These are phyloP conservation scores for Dysmachus trigonus DNA, from an alignment of 2,888 invertebrate genomes.

Conservation along the genomic window DNA sequence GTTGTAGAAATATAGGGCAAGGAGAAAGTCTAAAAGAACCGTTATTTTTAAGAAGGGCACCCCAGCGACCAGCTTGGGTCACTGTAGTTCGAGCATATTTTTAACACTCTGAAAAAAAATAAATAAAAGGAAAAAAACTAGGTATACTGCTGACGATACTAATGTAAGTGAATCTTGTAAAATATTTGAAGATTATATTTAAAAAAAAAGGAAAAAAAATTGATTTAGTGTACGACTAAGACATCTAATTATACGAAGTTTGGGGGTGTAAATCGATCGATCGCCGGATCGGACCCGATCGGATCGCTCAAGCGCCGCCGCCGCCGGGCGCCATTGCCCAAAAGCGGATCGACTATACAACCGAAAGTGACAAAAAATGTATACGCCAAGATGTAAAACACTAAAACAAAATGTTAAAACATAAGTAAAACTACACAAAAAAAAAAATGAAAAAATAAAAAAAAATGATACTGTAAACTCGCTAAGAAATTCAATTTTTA, in stretches of 20 bases:
- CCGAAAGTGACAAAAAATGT: conserved; percentile 43
- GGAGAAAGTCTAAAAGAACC: neutral
- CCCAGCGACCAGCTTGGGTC: neutral
- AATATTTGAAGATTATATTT: conserved; percentile 31
- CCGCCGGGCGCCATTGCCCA: neutral
- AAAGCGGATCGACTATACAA: conserved; percentile 1
- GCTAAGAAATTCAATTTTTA: conserved; percentile 34
- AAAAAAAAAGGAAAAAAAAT: too few species aligned
- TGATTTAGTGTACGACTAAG: neutral
- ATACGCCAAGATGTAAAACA: conserved; percentile 47
- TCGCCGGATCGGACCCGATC: neutral
- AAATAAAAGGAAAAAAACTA: neutral
- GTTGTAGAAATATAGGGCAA: neutral
- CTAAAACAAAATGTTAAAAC: conserved; percentile 32
- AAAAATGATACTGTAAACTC: conserved; percentile 5
- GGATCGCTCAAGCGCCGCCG: neutral
- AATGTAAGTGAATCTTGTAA: conserved; percentile 25
- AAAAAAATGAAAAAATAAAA: neutral
- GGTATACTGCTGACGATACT: conserved; percentile 26
- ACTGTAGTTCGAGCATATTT: conserved; percentile 10
- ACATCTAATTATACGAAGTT: conserved; percentile 25
- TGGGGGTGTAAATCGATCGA: neutral
- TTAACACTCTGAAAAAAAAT: conserved; percentile 1
- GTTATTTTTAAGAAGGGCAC: neutral
- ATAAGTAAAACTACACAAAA: conserved; percentile 31